Conservation (phyloP, 1,140 invertebrate genomes). For the Drosophila orosa region DNA sequence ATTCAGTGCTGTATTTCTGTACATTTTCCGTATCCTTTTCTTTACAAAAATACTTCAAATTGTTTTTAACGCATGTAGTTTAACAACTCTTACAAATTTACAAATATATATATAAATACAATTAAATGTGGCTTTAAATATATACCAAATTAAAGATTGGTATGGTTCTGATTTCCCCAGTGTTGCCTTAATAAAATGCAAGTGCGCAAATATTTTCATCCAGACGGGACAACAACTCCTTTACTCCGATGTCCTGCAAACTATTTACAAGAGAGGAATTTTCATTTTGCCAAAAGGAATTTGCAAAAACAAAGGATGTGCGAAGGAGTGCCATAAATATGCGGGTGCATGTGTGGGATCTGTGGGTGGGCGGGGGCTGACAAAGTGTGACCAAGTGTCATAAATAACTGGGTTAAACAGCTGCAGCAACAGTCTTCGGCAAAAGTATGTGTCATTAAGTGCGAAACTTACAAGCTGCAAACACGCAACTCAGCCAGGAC, state of each 20-base stretch:
- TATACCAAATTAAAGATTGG: not conserved
- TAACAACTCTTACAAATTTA: too few relatives aligned
- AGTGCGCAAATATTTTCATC: conserved; percentile 70
- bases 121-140: not conserved
- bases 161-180: not conserved
- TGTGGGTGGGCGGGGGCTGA: conserved; percentile 5
- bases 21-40: too few relatives aligned
- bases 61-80: too few relatives aligned
- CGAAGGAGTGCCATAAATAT: conserved; percentile 8
- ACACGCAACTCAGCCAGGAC: conserved; percentile 50
- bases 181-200: conserved; percentile 58
- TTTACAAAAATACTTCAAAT: too few relatives aligned
- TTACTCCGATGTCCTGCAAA: conserved; percentile 37
- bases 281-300: conserved; percentile 79
- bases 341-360: not conserved
- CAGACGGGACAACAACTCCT: conserved; percentile 40
- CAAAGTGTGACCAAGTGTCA: conserved; percentile 70
- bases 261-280: conserved; percentile 68
- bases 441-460: conserved; percentile 71
- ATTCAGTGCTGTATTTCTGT: too few relatives aligned
- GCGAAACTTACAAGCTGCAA: conserved; percentile 61
- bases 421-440: conserved; percentile 58
- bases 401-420: conserved; percentile 77
- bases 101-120: too few relatives aligned
- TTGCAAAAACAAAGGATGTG: conserved; percentile 61